Evolutionary conservation across 2,113 vertebrate genomes (phyloP).

Genomic region (Sitta europaea): DNA sequence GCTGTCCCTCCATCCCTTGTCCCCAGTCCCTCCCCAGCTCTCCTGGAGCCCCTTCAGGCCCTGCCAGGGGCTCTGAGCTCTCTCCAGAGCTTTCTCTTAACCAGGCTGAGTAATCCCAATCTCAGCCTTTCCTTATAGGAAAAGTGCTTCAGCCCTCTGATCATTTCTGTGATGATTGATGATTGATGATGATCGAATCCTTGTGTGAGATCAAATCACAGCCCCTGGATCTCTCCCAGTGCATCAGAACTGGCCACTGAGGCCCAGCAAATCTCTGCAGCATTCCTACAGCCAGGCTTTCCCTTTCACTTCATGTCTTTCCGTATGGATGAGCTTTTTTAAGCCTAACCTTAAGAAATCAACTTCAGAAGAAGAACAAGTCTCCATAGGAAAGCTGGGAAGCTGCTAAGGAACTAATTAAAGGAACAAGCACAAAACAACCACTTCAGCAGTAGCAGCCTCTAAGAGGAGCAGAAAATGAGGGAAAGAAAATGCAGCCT

Average conservation of each 20-base stretch:
- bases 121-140: background rate
- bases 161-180: background rate
- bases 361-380: background rate
- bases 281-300: background rate
- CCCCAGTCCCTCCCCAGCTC: background rate
- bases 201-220: background rate
- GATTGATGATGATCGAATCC: background rate
- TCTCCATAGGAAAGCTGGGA: constrained; percentile 18
- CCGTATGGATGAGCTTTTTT: background rate
- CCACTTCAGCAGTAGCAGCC: background rate
- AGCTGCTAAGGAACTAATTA: constrained; percentile 43
- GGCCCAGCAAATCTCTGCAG: background rate
- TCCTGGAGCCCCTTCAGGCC: background rate
- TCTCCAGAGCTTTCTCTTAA: background rate
- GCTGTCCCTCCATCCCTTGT: background rate
- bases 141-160: background rate
- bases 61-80: fast-evolving
- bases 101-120: background rate
- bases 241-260: no score
- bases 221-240: background rate
- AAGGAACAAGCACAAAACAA: constrained; percentile 18
- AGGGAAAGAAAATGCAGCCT: background rate
- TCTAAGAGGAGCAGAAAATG: background rate
- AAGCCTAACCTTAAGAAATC: constrained; percentile 31
- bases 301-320: background rate